phyloP scores from a whole-genome alignment of 2,113 vertebrate species.

The Uropsilus gracilis region DNA sequence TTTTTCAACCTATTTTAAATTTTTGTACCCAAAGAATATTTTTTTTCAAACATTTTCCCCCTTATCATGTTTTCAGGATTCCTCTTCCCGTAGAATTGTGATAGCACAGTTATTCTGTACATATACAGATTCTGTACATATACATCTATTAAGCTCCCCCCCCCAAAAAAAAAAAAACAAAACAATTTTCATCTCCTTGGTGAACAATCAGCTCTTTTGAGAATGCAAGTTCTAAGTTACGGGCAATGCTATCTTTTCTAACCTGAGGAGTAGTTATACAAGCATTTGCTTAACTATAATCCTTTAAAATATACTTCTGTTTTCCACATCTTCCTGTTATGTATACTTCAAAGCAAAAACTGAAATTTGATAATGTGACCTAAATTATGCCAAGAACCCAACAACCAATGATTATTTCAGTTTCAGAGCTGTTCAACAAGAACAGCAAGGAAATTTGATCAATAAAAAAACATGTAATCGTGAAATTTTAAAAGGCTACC shows the following conservation, averaged over 20 bases:
- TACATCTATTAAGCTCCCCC: no score
- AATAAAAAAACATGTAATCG: not conserved
- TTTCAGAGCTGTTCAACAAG: constrained; percentile 18
- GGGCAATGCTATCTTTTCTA: constrained; percentile 38
- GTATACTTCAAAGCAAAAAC: not conserved
- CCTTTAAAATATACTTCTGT: not conserved
- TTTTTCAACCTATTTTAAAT: not conserved
- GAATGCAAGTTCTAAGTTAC: not conserved
- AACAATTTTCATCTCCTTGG: not conserved
- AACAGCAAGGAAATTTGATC: not conserved
- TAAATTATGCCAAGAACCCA: constrained; percentile 17
- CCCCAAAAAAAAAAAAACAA: no score
- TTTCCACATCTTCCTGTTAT: not conserved
- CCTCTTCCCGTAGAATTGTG: not conserved
- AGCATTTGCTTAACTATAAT: not conserved
- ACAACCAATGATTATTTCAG: not conserved
- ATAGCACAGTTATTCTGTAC: not conserved
- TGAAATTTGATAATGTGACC: constrained; percentile 36
- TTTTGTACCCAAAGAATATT: not conserved
- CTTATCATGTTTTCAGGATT: not conserved
- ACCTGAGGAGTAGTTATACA: not conserved
- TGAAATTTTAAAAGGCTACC: not conserved
- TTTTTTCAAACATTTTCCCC: no score
- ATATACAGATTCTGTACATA: not conserved
- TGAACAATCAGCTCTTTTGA: not conserved